Base-by-base conservation (phyloP, 2,113 vertebrate genomes). In the Coptodon rendalli region DNA sequence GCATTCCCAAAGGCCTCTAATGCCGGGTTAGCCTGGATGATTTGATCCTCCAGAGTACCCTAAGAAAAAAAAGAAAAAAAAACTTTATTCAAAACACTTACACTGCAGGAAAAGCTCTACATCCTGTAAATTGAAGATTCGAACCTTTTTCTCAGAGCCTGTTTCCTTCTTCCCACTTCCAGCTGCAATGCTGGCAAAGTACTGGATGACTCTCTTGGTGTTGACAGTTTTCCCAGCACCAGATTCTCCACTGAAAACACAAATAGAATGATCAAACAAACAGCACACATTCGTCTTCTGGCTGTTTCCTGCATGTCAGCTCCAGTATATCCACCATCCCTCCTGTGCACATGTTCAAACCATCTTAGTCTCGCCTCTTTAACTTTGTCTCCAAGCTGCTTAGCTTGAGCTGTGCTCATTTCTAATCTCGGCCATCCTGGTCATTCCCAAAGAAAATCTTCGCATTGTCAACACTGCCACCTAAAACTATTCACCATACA, bases 161-260 rank as follows among this genome's bases (percentile, higher is more conserved):
- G 13, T 81, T 1, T 98, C 97, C 90, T 98, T 98, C 94, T 98
- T 98, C 63, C 97, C 97, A 5, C 92, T 88, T 87, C 22, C 97
- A 83, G 97, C 97, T 8, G 98, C 98, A 2, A 99, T 98, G 90
- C 97, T 97, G 91, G 98, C 98, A 59, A 99, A 99, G 92, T 99
- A 99, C 61, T 98, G 98, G 91, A 98, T 98, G 84, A 98, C 98
- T 87, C 97, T 95, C 89, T 98, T 98, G 9, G 98, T 98, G 96
- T 98, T 98, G 53, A 99, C 98, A 79, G 98, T 98, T 95, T 98
- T 98, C 88, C 98, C 98, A 0, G 98, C 98, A 71, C 98, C 98
- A 12, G 98, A 99, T 97, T 98, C 98, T 97, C 98, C 98, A 1
- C 98, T 98, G 92, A 29, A 3, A 36, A 76, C 16, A 66, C 48